Evolutionary conservation across 1,140 invertebrate genomes (phyloP).

Genomic region (Caenorhabditis briggsae): DNA sequence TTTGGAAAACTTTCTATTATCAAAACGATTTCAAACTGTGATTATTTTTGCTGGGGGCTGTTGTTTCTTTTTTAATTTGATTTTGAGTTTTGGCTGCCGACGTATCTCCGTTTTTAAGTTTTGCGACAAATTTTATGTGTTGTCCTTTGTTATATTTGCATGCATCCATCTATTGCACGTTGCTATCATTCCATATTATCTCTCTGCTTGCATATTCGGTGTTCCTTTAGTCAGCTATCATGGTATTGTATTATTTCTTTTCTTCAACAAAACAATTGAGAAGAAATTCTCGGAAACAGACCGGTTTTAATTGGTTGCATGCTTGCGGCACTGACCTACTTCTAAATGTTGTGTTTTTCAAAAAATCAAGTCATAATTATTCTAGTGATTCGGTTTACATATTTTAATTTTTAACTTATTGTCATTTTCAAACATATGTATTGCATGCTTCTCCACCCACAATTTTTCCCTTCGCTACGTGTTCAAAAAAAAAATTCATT

Average conservation of each 20-base stretch:
- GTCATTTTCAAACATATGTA: too few species aligned
- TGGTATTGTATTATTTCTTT: neutral
- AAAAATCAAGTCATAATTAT: constrained; percentile 25
- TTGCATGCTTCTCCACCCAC: constrained; percentile 13
- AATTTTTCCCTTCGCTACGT: constrained; percentile 12
- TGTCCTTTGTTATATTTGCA: constrained; percentile 4
- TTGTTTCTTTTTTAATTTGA: too few species aligned
- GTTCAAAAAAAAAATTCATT: neutral
- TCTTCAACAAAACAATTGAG: neutral
- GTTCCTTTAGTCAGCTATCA: neutral
- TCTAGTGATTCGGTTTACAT: constrained; percentile 8
- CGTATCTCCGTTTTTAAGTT: neutral
- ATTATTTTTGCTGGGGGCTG: constrained; percentile 56
- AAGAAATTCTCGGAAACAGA: neutral
- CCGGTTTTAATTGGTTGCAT: constrained; percentile 34
- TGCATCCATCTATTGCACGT: neutral
- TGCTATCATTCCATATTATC: neutral
- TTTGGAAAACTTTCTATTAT: constrained; percentile 77
- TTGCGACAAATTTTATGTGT: neutral
- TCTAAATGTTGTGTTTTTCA: constrained; percentile 6
- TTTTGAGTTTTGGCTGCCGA: constrained; percentile 43
- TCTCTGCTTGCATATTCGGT: neutral
- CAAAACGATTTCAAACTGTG: constrained; percentile 77
- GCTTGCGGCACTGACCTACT: constrained; percentile 40
- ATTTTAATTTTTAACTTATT: constrained; percentile 26